A percentile compares a stretch with the other conserved stretches of the same genome.
Evolutionary conservation across 2,797 vertebrate genomes (phyloP).

Genomic region (Chlorospingus flavigularis): DNA sequence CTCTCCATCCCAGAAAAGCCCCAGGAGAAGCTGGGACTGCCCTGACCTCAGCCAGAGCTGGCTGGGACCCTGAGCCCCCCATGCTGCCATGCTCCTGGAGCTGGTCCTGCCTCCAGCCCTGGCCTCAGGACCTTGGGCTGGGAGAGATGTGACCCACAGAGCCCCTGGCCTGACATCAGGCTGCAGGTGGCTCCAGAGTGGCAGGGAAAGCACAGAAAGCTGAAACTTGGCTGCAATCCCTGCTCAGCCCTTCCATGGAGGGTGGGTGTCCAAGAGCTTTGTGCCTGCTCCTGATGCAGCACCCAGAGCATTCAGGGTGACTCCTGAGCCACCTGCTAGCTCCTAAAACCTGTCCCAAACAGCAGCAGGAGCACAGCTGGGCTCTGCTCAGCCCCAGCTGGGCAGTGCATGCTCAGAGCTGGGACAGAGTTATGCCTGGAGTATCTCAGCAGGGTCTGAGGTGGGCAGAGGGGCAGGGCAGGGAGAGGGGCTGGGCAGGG

Average conservation of each 20-base stretch:
- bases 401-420: fast-evolving
- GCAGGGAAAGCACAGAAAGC: neutral
- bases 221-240: fast-evolving
- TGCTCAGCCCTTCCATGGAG: neutral
- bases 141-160: fast-evolving
- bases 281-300: neutral
- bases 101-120: neutral
- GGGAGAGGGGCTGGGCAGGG: neutral
- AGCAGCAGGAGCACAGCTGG: fast-evolving
- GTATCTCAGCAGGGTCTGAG: fast-evolving
- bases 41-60: neutral
- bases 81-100: fast-evolving
- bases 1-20: too few relatives aligned
- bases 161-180: fast-evolving
- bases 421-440: neutral
- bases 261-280: fast-evolving
- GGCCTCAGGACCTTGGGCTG: fast-evolving
- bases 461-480: neutral
- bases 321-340: neutral
- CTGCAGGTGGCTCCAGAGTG: fast-evolving
- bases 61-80: neutral
- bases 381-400: neutral
- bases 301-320: fast-evolving
- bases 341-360: neutral
- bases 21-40: too few relatives aligned